Evolutionary conservation across 2,113 vertebrate species (phyloP).

Genomic region (Clarias gariepinus): DNA sequence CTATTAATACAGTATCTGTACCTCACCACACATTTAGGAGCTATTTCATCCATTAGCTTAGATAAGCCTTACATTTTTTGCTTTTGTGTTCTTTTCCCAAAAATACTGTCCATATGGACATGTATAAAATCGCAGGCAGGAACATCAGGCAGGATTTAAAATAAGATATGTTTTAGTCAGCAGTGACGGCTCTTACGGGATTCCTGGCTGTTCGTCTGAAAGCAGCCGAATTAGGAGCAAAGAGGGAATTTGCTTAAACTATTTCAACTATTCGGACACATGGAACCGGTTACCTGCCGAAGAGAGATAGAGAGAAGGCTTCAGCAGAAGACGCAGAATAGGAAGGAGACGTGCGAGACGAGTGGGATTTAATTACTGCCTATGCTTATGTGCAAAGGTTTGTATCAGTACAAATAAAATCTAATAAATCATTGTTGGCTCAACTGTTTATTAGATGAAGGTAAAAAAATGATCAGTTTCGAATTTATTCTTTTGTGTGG

Average conservation of each 20-base stretch:
- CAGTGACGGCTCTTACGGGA: constrained; percentile 42
- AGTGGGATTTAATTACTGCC: constrained; percentile 18
- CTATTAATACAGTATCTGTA: neutral
- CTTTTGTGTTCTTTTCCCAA: neutral
- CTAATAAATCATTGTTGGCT: neutral
- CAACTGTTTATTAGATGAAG: neutral
- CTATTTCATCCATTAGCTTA: neutral
- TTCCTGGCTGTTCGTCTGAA: constrained; percentile 53
- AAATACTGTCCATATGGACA: constrained; percentile 1
- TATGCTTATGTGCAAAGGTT: neutral
- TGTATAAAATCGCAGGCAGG: neutral
- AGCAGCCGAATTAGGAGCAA: constrained; percentile 58
- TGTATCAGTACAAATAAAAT: neutral
- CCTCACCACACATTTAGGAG: neutral
- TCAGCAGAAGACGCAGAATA: constrained; percentile 39
- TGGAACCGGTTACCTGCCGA: constrained; percentile 56
- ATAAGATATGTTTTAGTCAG: constrained; percentile 51
- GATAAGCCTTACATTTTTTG: neutral
- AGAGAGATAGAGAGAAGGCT: constrained; percentile 50
- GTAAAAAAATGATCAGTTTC: too few species aligned
- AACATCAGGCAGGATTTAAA: constrained; percentile 45
- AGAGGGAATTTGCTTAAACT: constrained; percentile 57
- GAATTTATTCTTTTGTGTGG: too few species aligned
- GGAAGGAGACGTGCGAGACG: neutral
- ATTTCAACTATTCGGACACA: constrained; percentile 61